Conservation (phyloP, 2,113 vertebrate species). For the Cercocebus atys region DNA sequence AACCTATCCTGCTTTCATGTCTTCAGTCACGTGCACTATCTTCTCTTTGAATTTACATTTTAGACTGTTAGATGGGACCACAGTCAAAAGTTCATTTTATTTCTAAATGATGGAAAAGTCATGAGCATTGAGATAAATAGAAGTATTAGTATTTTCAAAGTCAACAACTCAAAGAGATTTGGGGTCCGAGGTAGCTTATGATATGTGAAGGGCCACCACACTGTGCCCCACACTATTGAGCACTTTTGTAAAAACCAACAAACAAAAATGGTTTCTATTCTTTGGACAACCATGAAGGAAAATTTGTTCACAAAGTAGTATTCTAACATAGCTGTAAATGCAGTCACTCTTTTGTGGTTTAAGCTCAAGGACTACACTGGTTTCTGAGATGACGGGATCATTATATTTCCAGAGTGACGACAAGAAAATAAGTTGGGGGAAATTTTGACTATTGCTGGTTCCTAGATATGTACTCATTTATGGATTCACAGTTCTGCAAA, state of each 20-base stretch:
- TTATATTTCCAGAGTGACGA: constrained; percentile 30
- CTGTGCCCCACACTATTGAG: not conserved
- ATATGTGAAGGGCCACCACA: not conserved
- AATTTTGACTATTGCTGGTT: not conserved
- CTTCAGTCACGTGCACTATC: not conserved
- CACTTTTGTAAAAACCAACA: not conserved
- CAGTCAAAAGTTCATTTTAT: not conserved
- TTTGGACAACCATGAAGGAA: not conserved
- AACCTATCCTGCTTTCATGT: not conserved
- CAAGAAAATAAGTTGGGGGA: not conserved
- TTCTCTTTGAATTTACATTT: not conserved
- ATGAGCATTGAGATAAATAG: not conserved
- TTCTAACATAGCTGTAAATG: not conserved
- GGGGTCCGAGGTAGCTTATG: not conserved
- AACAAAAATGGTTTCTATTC: not conserved
- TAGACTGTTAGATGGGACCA: not conserved
- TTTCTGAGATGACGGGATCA: not conserved
- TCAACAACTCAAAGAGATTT: not conserved
- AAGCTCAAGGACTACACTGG: not conserved
- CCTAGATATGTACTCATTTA: not conserved
- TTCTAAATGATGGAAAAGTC: not conserved
- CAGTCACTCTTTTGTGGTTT: not conserved
- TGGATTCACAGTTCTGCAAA: not conserved
- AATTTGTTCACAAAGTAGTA: not conserved
- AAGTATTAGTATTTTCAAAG: not conserved